Conservation (phyloP, 1,140 invertebrate genomes). For the Penaeus vannamei region DNA sequence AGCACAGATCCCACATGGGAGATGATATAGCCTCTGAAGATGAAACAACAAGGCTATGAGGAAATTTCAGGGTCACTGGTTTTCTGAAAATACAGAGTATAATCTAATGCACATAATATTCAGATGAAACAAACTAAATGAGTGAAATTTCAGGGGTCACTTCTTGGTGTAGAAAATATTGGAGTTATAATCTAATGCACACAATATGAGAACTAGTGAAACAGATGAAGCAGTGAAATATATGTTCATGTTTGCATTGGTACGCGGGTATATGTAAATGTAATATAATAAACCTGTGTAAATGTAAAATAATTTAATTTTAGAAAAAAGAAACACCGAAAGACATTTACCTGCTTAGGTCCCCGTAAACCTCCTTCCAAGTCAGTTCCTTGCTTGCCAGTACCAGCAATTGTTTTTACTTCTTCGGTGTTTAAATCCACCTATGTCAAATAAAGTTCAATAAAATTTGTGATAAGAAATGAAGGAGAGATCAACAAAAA, state of each 20-base stretch:
- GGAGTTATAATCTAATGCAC: neutral
- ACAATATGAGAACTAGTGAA: neutral
- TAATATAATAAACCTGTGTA: neutral
- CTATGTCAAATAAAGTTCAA: conserved; percentile 70
- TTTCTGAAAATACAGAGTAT: neutral
- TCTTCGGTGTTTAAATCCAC: conserved; percentile 78
- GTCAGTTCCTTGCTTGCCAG: conserved; percentile 81
- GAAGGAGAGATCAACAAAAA: no score
- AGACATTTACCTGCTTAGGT: conserved; percentile 64
- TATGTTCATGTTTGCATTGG: neutral
- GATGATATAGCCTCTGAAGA: conserved; percentile 84
- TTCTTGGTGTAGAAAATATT: neutral
- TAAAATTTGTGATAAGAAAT: neutral
- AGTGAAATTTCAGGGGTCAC: neutral
- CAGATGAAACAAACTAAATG: neutral
- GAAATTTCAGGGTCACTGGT: neutral
- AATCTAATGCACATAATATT: neutral
- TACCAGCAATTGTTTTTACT: conserved; percentile 86
- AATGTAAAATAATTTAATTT: neutral
- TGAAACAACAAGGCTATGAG: neutral
- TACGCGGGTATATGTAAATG: neutral
- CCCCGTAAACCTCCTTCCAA: conserved; percentile 79
- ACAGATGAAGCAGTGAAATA: no score
- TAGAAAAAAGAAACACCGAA: neutral
- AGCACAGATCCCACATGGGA: conserved; percentile 91